Percentiles rank a stretch among this genome's conserved stretches.
Evolutionary conservation across 2,888 invertebrate species (phyloP).

Genomic region (Vandiemenella viatica): DNA sequence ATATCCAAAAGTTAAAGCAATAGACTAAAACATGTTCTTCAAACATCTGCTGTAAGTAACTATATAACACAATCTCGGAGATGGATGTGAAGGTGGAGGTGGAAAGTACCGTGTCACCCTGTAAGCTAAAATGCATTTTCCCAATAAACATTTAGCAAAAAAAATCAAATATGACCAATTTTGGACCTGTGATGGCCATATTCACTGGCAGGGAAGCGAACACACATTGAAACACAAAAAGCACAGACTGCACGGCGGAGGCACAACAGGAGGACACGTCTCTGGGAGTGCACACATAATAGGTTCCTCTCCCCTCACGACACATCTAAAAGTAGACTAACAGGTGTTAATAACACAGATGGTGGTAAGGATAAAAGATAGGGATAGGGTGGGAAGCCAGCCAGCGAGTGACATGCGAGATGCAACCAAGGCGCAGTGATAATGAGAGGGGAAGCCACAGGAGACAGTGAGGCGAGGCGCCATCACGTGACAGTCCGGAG

Average conservation of each 20-base stretch:
- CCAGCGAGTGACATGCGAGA: constrained; percentile 10
- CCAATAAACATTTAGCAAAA: too few species aligned
- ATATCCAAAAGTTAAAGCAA: too few species aligned
- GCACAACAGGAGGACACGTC: neutral
- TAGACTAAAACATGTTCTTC: too few species aligned
- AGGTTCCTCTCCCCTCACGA: constrained; percentile 1
- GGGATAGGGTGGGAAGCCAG: constrained; percentile 3
- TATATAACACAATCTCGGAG: too few species aligned
- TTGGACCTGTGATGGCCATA: too few species aligned
- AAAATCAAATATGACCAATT: too few species aligned
- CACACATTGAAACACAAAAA: constrained; percentile 8
- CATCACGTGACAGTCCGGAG: constrained; percentile 29
- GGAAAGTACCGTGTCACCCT: too few species aligned
- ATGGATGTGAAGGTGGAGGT: too few species aligned
- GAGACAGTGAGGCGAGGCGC: constrained; percentile 16
- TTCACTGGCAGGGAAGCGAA: too few species aligned
- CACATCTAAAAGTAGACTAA: constrained; percentile 5
- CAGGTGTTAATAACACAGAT: constrained; percentile 5
- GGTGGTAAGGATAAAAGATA: neutral
- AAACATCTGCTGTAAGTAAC: too few species aligned
- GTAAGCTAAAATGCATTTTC: too few species aligned
- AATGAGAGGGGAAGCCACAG: constrained; percentile 9
- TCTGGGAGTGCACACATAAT: constrained; percentile 2
- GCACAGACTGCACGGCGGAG: constrained; percentile 2
- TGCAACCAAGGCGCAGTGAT: constrained; percentile 11